These are phyloP conservation scores for Sinohyriopsis cumingii DNA, from an alignment of 2,888 invertebrate species.

Conservation along the genomic window DNA sequence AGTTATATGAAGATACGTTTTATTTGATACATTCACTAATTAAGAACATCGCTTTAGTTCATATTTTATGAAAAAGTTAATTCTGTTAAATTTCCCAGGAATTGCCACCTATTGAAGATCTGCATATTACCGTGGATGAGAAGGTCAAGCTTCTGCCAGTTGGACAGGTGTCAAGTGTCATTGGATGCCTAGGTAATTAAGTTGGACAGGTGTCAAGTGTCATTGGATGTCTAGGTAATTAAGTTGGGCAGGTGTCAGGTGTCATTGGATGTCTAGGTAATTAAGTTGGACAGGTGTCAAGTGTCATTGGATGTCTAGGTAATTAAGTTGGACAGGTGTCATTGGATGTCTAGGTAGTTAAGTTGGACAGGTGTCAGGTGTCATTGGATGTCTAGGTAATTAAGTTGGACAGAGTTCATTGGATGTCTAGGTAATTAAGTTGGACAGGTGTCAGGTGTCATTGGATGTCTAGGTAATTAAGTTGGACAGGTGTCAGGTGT, in stretches of 20 bases:
- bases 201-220: conserved; percentile 45
- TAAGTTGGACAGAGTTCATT: too few relatives aligned
- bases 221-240: conserved; percentile 59
- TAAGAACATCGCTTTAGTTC: too few relatives aligned
- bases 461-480: conserved; percentile 56
- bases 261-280: conserved; percentile 32
- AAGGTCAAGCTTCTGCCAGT: conserved; percentile 53
- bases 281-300: too few relatives aligned
- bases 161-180: conserved; percentile 57
- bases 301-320: conserved; percentile 42
- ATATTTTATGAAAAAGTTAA: background rate
- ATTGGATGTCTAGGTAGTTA: conserved; percentile 57
- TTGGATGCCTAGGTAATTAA: conserved; percentile 57
- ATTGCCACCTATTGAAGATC: conserved; percentile 62
- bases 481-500: conserved; percentile 55
- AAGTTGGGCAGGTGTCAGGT: conserved; percentile 10
- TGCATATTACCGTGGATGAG: conserved; percentile 60
- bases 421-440: conserved; percentile 52
- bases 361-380: too few relatives aligned
- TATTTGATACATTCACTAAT: too few relatives aligned
- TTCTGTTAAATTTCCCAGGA: conserved; percentile 43
- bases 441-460: conserved; percentile 56
- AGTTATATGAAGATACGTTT: too few relatives aligned
- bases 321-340: conserved; percentile 52
- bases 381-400: conserved; percentile 29